A percentile compares a stretch with the other conserved stretches of the same genome.
phyloP scores from a whole-genome alignment of 2,113 vertebrate genomes.

The Tychaedon coryphoeus region DNA sequence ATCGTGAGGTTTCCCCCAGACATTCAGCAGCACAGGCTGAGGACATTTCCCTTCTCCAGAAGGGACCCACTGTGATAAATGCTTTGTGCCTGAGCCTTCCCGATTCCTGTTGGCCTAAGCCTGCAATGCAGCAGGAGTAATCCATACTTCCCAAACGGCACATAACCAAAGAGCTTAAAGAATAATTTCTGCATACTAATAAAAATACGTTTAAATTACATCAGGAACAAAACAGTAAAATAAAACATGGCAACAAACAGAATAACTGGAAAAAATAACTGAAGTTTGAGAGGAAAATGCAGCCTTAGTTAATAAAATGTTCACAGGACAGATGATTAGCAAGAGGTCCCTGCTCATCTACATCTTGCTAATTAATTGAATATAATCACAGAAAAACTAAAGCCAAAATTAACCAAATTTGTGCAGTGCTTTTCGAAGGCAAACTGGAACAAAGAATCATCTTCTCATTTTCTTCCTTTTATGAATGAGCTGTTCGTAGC shows the following conservation, averaged over 20 bases:
- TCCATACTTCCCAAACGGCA: background rate
- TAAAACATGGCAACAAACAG: background rate
- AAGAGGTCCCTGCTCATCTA: background rate
- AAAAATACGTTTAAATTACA: background rate
- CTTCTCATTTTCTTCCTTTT: background rate
- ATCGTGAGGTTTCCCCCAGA: background rate
- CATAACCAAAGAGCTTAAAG: background rate
- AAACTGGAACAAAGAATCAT: background rate
- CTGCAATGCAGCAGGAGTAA: slow-evolving; percentile 18
- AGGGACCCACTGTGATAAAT: background rate
- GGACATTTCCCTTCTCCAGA: background rate
- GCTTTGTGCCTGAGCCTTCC: background rate
- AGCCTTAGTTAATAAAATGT: background rate
- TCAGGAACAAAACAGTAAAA: background rate
- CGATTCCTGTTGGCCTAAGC: background rate
- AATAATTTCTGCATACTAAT: background rate
- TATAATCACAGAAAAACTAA: background rate
- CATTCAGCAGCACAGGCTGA: background rate
- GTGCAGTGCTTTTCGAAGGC: background rate
- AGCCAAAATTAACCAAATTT: background rate
- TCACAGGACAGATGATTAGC: background rate
- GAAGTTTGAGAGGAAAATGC: background rate
- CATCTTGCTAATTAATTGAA: background rate
- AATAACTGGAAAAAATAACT: background rate
- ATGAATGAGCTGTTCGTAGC: background rate